Conservation (phyloP, 2,888 invertebrate species). For the Drosophila maculinotata region DNA sequence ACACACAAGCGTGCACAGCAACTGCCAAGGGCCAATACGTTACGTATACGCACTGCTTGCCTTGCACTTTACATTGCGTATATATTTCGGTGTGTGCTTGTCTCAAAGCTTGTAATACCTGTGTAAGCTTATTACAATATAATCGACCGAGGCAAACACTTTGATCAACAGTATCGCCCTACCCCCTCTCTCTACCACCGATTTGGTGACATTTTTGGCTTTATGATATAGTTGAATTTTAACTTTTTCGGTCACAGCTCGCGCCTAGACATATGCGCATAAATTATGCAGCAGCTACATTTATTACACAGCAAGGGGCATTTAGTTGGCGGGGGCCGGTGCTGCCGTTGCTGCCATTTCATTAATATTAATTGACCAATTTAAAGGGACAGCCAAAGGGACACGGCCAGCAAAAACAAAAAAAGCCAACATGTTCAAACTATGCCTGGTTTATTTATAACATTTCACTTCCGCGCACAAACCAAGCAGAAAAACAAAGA, state of each 20-base stretch:
- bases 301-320: slow-evolving; percentile 26
- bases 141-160: slow-evolving; percentile 18
- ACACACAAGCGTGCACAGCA: slow-evolving; percentile 14
- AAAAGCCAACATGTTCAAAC: slow-evolving; percentile 32
- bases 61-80: slow-evolving; percentile 19
- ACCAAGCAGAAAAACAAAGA: slow-evolving; percentile 14
- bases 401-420: slow-evolving; percentile 39
- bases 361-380: slow-evolving; percentile 80
- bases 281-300: slow-evolving; percentile 24
- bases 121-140: slow-evolving; percentile 64
- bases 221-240: slow-evolving; percentile 33
- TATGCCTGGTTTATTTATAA: slow-evolving; percentile 43
- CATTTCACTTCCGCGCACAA: slow-evolving; percentile 24
- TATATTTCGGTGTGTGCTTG: slow-evolving; percentile 26
- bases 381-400: slow-evolving; percentile 55
- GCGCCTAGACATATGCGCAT: slow-evolving; percentile 6
- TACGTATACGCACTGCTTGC: slow-evolving; percentile 52
- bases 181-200: no score
- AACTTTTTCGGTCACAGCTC: slow-evolving; percentile 2
- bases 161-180: slow-evolving; percentile 29
- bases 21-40: slow-evolving; percentile 11
- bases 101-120: slow-evolving; percentile 24
- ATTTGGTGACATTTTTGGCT: slow-evolving; percentile 21
- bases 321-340: slow-evolving; percentile 8
- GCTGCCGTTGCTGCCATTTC: slow-evolving; percentile 47